Base-by-base conservation (phyloP, 2,888 invertebrate species). In the Cremastobaeus sp. region DNA sequence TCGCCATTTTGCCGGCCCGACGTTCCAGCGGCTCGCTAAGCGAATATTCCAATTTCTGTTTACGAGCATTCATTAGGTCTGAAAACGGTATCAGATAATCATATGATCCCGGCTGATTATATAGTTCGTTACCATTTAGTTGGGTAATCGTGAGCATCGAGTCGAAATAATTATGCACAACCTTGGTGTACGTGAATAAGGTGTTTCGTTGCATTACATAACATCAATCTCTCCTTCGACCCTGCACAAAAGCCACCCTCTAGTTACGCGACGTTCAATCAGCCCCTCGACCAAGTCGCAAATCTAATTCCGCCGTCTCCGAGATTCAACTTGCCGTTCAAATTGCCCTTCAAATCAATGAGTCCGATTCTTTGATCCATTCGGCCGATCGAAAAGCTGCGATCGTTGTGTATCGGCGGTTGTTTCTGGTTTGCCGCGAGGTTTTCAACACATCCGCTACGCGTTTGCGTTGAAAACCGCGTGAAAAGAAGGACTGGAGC, bases 291-390 rank as follows among this genome's bases (percentile, higher is more conserved):
- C 34, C 48, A 14, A 69, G 15, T 41, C 54, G 52, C 70, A 70
- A 70, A 70, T 70, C 62, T 70, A 70, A 70, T 70, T 70, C 70
- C 41, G 32, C 55, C 62, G 62, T 70, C 70, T 70, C 70, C 62
- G 70, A 62, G 62, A 70, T 48, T 48, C 62, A 70, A 62, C 70
- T 55, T 55, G 12, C 54, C 47, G 55, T 62, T 54, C 37, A 54
- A 69, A 69, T 62, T 25, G 41, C 69, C 39, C 39, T 62, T 57
- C 60, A 2, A 48, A 69, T 60, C 54, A 54, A 69, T 54, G 47
- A 32, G 20, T 39, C 15, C 28, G 6, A 52, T 68, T 68, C 45
- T 45, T 59, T 45, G 50, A 59, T 52, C 32, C n/a, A n/a, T n/a
- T n/a, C n/a, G n/a, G n/a, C n/a, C n/a, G n/a, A n/a, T n/a, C n/a